Evolutionary conservation across 2,113 vertebrate species (phyloP), one percentile per base, ranked within the genome.

Genomic region (Daubentonia madagascariensis): DNA sequence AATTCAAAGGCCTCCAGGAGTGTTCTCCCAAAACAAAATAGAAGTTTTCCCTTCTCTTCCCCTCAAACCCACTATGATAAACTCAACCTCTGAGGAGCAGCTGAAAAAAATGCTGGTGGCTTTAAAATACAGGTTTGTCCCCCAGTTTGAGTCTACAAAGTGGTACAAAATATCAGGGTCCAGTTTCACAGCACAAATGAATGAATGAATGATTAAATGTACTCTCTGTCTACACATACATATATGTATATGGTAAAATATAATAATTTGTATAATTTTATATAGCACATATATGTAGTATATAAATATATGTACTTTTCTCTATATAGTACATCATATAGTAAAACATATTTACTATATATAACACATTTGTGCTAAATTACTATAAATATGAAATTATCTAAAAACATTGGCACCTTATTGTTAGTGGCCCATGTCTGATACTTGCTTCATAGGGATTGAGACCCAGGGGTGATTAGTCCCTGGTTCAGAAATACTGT

Each of bases 121-220:
- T 94, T 89, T 88, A 57, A 65, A 89, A 72, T 37, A 59, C 35
- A 25, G 80, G 37, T 73, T 89, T 86, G n/a, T 30, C 11, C 40
- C 52, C 50, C 3, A 37, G 37, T 83, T 40, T 59, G 92, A 87
- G 28, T 40, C 20, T 70, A 40, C 1, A 68, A 73, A 43, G 13
- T 43, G 57, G 10, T 37, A 54, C 25, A 89, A 91, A 75, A 30
- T 54, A 48, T 50, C 37, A 88, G 10, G 22, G 23, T 25, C 32
- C 50, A 57, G 8, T 63, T 94, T 91, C 45, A 52, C 3, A 85
- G 54, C 22, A 70, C 3, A 79, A 81, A 40, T 9, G 25, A 89
- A 67, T 23, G 18, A 54, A 73, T 20, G 70, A 93, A 67, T 23
- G 28, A 54, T 50, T n/a, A 5, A 76, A 52, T 22, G 14, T 81